phyloP scores from a whole-genome alignment of 2,113 vertebrate genomes.

The Proterorhinus semilunaris region DNA sequence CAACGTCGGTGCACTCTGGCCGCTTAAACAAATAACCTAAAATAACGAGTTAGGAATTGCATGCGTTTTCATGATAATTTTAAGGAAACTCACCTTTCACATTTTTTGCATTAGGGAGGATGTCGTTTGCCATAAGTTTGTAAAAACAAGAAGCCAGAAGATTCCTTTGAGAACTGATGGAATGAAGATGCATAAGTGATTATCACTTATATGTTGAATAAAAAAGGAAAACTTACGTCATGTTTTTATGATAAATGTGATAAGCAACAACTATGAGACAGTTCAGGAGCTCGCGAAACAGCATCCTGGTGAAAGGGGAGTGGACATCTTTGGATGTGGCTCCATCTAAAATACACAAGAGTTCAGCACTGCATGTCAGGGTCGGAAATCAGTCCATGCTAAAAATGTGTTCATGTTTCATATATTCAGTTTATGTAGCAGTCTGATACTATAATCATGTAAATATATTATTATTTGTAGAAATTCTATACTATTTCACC shows the following conservation, averaged over 20 bases:
- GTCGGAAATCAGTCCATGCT: neutral
- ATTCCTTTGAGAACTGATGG: conserved; percentile 69
- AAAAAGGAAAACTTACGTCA: conserved; percentile 72
- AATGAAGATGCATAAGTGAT: conserved; percentile 1
- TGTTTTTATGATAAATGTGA: conserved; percentile 77
- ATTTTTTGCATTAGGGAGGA: conserved; percentile 78
- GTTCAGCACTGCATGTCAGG: neutral
- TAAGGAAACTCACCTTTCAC: conserved; percentile 79
- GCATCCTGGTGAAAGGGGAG: conserved; percentile 76
- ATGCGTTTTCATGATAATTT: neutral
- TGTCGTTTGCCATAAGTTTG: conserved; percentile 80
- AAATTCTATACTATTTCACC: too few species aligned
- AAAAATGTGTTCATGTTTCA: too few species aligned
- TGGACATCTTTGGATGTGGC: conserved; percentile 65
- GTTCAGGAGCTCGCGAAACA: conserved; percentile 81
- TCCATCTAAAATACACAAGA: conserved; percentile 57
- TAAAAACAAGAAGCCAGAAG: conserved; percentile 80
- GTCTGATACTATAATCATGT: too few species aligned
- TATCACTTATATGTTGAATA: neutral
- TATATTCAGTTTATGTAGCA: too few species aligned
- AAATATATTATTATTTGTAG: too few species aligned
- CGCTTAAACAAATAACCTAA: conserved; percentile 81
- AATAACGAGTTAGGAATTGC: neutral
- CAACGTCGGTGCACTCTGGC: conserved; percentile 44
- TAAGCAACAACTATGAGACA: conserved; percentile 81